Conservation (phyloP, 2,888 invertebrate genomes). For the Sceliomorpha sp. region DNA sequence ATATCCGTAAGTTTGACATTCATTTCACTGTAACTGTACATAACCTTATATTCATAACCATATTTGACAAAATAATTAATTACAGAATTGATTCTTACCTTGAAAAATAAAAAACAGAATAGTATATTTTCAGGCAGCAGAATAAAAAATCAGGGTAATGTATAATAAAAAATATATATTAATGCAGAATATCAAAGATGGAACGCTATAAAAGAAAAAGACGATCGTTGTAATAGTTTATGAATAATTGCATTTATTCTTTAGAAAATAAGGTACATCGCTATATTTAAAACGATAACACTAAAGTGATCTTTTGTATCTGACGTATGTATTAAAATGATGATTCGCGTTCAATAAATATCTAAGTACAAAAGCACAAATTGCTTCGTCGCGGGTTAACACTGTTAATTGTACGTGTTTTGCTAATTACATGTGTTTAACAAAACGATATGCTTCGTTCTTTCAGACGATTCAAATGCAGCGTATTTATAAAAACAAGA, state of each 20-base stretch:
- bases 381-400: conserved; percentile 43
- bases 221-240: neutral
- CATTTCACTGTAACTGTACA: no score
- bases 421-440: conserved; percentile 1
- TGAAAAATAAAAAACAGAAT: no score
- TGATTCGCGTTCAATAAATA: conserved; percentile 67
- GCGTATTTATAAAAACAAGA: conserved; percentile 3
- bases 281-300: conserved; percentile 15
- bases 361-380: conserved; percentile 73
- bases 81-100: no score
- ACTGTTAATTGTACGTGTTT: conserved; percentile 35
- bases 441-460: conserved; percentile 8
- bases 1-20: no score
- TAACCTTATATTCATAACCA: no score
- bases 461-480: neutral
- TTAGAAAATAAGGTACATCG: conserved; percentile 24
- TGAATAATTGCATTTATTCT: conserved; percentile 20
- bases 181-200: conserved; percentile 1
- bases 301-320: conserved; percentile 7
- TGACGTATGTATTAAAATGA: conserved; percentile 2
- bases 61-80: no score
- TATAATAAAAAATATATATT: conserved; percentile 7
- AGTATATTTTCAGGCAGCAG: no score
- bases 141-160: no score
- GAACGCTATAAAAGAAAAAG: neutral